Base-by-base conservation (phyloP, 2,888 invertebrate genomes). In the Pardosa pseudoannulata region DNA sequence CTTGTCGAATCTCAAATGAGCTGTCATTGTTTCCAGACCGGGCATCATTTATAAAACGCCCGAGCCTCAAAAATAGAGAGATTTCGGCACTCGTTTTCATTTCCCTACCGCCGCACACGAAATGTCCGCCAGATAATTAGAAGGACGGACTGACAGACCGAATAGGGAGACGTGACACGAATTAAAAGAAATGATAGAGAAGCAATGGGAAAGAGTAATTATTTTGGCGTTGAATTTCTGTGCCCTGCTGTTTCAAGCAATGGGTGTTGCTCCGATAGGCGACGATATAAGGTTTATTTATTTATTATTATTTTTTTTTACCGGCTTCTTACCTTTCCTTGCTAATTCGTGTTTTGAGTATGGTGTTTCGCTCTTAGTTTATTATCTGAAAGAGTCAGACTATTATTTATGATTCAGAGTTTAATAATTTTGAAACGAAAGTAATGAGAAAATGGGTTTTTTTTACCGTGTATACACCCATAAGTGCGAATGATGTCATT, bases 1-100 rank as follows among this genome's bases (percentile, higher is more conserved):
- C 83, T 78, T 78, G 83, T 83, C 83, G 83, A 83, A 83, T 83
- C 83, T 83, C 78, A 83, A 83, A 83, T 83, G 83, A 83, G 83
- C 83, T 83, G 83, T 83, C 83, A 83, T 83, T 83, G 83, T 83
- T 83, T 83, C 76, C 83, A 78, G 78, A 76, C 78, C 78, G 72
- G 67, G 78, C 83, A 73, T 76, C 78, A 83, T 83, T 83, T 83
- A 83, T 83, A 83, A 83, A 78, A 83, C 83, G 78, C 78, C 78
- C 83, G 78, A 72, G 71, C 78, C 32, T 72, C 83, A 78, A 83
- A 83, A 78, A 83, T 67, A 83, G 83, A 83, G 83, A 83, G 83
- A 83, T 83, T 83, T 83, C 83, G 83, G 71, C 83, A 83, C 83
- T 83, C 78, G 83, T 83, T 83, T 83, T 56, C 19, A 78, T 78